Evolutionary conservation across 1,140 invertebrate genomes (phyloP), one percentile per base, ranked within the genome.

Genomic region (Orchesella cincta): DNA sequence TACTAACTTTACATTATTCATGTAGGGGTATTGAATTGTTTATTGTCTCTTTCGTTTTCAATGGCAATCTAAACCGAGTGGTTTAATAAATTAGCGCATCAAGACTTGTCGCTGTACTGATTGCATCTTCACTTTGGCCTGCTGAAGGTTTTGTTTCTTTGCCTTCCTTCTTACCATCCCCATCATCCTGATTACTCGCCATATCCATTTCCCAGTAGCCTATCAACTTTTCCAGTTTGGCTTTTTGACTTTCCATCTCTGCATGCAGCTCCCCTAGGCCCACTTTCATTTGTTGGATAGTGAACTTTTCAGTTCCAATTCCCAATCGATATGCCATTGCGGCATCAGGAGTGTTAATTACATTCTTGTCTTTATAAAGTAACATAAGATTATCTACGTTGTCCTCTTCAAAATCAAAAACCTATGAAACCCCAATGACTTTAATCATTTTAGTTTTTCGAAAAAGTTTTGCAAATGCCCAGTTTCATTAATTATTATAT

Each of bases 321-420:
- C 54, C 54, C 54, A 57, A 23, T 57, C 54, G 54, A 26, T 57
- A 18, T 57, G 54, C 54, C 26, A 57, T 23, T 5, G 54, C 5
- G 8, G 14, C 54, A 57, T 5, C 14, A 57, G n/a, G 8, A 5
- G 14, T 57, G 54, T 26, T 57, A 26, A 20, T 28, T 28, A 12
- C 62, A 26, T 18, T 16, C 18, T 12, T 67, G 18, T 12, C 16
- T 67, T 26, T 28, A 8, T 8, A 36, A 31, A 14, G 39, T 36
- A 78, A 8, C 1, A 16, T n/a, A n/a, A n/a, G 14, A 5, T 57
- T 51, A 20, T 77, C 77, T 1, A 81, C 26, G 39, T 79, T 81
- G n/a, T 81, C 80, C 35, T 79, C 78, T 73, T 81, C 80, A 64
- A 81, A 81, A 57, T 79, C 78, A 36, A 79, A 79, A 8, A 81